Evolutionary conservation across 2,113 vertebrate species (phyloP).

Genomic region (Larimichthys crocea): DNA sequence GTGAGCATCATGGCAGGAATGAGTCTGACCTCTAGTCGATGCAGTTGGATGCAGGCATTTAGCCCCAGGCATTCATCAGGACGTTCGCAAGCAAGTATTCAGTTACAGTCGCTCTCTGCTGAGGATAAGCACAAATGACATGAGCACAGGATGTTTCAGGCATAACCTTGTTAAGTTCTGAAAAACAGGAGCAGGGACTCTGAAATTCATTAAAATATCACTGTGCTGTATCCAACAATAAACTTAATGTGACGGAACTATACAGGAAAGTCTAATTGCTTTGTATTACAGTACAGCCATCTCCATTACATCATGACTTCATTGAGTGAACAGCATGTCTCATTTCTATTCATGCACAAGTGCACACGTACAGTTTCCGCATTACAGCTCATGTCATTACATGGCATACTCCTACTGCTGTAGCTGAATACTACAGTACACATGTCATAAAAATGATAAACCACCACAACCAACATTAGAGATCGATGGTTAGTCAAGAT

Average conservation of each 20-base stretch:
- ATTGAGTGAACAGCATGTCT: neutral
- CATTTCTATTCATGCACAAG: constrained; percentile 25
- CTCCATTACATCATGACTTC: constrained; percentile 19
- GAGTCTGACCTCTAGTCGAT: constrained; percentile 20
- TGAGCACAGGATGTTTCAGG: constrained; percentile 23
- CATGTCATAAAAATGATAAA: neutral
- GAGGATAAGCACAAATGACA: constrained; percentile 34
- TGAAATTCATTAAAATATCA: constrained; percentile 20
- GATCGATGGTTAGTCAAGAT: neutral
- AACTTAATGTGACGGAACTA: constrained; percentile 17
- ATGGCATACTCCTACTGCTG: neutral
- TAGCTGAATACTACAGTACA: neutral
- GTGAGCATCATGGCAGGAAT: constrained; percentile 12
- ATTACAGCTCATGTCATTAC: neutral
- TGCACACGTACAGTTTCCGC: neutral
- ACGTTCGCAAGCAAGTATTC: constrained; percentile 20
- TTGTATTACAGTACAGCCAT: neutral
- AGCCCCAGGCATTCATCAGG: constrained; percentile 29
- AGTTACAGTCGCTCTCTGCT: constrained; percentile 28
- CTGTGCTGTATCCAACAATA: constrained; percentile 12
- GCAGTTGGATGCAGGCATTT: constrained; percentile 33
- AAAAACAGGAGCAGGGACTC: constrained; percentile 8
- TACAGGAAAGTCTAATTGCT: constrained; percentile 14
- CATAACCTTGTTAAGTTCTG: constrained; percentile 28
- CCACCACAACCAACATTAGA: no score